Base-by-base conservation (phyloP, 2,888 invertebrate species). In the Apodemia zela region DNA sequence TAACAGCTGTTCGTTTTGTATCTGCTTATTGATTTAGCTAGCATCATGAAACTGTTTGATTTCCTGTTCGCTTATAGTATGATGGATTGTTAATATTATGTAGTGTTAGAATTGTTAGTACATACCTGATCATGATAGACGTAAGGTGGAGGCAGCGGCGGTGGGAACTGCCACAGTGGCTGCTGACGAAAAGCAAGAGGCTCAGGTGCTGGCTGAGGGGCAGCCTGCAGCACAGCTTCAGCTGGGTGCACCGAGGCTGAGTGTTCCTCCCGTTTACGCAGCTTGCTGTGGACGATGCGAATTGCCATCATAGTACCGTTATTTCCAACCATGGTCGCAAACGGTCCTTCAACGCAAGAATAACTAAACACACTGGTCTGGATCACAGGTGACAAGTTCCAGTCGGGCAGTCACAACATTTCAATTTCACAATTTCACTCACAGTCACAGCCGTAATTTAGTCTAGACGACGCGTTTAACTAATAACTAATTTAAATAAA, bases 261-360 rank as follows among this genome's bases (percentile, higher is more conserved):
- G 86, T 94, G 94, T 83, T 96, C 96, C 89, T 97, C 96, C 75
- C 96, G 94, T 92, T 97, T 97, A 81, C 96, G 94, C 92, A 97
- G 94, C 93, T 97, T 97, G 92, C 96, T 97, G 94, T 96, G 96
- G 92, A 97, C 96, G 95, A 97, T 95, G 92, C 96, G 96, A 87
- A 97, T 95, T 87, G 96, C 96, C 92, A 96, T 95, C 95, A 96
- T 94, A 84, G 96, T 96, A 87, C 95, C 96, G 92, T 96, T 96
- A 92, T 94, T 96, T 89, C 96, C 96, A 89, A 96, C 96, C 96
- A 96, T 96, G 81, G 93, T 94, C 81, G 77, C 75, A 73, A 87
- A 84, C 69, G 83, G 82, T 81, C 79, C 84, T 79, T 83, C 79
- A 70, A 85, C 82, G 82, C 84, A 89, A 89, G 85, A 86, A 86